Evolutionary conservation across 2,797 vertebrate genomes (phyloP), one percentile per base, ranked within the genome.

Genomic region (Labeo calbasu): DNA sequence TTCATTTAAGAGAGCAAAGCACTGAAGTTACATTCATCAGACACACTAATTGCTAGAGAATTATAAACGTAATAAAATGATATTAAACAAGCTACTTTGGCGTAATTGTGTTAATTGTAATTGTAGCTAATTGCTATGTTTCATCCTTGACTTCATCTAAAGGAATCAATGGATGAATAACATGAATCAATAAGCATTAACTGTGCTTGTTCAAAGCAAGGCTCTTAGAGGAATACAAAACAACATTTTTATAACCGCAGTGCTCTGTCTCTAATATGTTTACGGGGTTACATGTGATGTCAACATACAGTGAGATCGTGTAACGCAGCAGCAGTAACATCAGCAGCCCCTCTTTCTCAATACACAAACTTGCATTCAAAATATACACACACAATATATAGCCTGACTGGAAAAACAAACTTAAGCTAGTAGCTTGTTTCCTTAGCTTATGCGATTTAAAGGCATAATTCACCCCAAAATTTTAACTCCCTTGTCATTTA

Each of bases 291-390:
- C 59, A 75, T 77, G 71, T 68, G 72, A 83, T 83, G 72, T 57
- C 13, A 69, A 68, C 61, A 83, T 40, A 77, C n/a, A 77, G 61
- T 43, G 72, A 68, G 72, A 68, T 77, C 57, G 81, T 68, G 72
- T 28, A 66, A 36, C 7, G 5, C 59, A 66, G 50, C 70, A 73
- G 70, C 50, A 66, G 46, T 19, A 48, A n/a, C 72, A 75, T 25
- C 75, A 77, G 55, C 32, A 75, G 46, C 19, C 17, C 8, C 55
- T 7, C 19, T 51, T 32, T 73, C 3, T 21, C 40, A 23, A 23
- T 28, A 53, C 46, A 79, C 13, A 40, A 5, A 17, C 46, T 25
- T 57, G 19, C 68, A 81, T 73, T 82, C 5, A 50, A 48, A 81
- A 63, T 73, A 25, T 63, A 46, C n/a, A 46, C 76, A 46, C 19